Evolutionary conservation across 2,888 invertebrate species (phyloP).

Genomic region (Eupithecia exiguata): DNA sequence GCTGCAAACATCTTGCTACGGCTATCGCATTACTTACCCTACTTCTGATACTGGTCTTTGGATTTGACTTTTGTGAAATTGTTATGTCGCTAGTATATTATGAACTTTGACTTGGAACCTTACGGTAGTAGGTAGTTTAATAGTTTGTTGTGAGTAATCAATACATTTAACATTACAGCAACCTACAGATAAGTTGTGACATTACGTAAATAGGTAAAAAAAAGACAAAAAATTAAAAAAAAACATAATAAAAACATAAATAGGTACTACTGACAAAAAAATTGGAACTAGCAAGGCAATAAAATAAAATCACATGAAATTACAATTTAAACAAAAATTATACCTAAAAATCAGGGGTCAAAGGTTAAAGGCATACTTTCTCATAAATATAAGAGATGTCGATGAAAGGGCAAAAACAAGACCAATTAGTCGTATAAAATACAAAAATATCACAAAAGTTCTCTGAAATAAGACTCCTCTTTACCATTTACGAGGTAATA

Average conservation of each 20-base stretch:
- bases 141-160: no score
- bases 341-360: neutral
- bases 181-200: no score
- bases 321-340: neutral
- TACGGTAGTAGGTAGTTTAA: neutral
- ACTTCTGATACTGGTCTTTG: constrained; percentile 1
- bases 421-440: neutral
- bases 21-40: constrained; percentile 71
- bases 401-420: neutral
- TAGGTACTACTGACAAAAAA: no score
- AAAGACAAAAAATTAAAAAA: no score
- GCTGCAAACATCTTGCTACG: constrained; percentile 73
- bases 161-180: no score
- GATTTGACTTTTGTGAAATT: constrained; percentile 2
- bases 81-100: neutral
- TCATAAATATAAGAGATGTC: neutral
- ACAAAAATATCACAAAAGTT: constrained; percentile 17
- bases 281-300: no score
- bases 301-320: no score
- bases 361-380: neutral
- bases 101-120: neutral
- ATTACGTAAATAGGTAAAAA: no score
- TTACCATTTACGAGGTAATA: constrained; percentile 55
- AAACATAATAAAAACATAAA: no score
- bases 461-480: constrained; percentile 34